Base-by-base conservation (phyloP, 2,888 invertebrate species). In the Agrotis ipsilon region DNA sequence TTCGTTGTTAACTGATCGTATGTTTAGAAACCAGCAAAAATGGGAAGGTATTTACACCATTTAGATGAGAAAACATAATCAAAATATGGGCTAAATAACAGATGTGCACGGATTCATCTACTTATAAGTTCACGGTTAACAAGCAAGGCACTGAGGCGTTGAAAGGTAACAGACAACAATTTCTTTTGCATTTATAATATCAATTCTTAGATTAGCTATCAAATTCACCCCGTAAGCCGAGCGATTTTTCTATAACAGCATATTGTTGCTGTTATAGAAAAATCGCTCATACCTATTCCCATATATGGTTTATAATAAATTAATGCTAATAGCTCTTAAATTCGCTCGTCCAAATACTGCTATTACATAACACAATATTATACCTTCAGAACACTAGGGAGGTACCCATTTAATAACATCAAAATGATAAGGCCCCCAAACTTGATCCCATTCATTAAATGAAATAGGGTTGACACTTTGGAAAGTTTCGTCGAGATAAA, bases 401-500 rank as follows among this genome's bases (percentile, higher is more conserved):
- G 57, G 68, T 72, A 68, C 67, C 72, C 76, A 72, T 75, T 54
- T 71, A 78, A 75, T 80, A 83, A 80, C 66, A 78, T 78, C 61
- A 75, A 80, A 39, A 86, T 68, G 76, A 81, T 81, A 77, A 72
- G 67, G 61, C 60, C 45, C 72, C 67, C 66, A 71, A 85, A 84
- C 79, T 84, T 85, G 76, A 86, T 87, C 80, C 80, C 81, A 86
- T 88, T 86, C 73, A 88, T 89, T 89, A 88, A 83, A 88, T 87
- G 76, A 91, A 91, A 90, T 88, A 90, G 90, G 92, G 91, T 92
- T 90, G 91, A 91, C 92, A 90, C 82, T 89, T 89, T 70, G 71
- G 82, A 80, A 88, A 91, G 86, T 89, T 87, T 72, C 55, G 85
- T 51, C 16, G 62, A 78, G 83, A 87, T 85, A 84, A 87, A 86